Percentiles rank a stretch among this genome's conserved stretches.
Conservation (phyloP, 1,140 invertebrate genomes). For the Eriosoma lanigerum region DNA sequence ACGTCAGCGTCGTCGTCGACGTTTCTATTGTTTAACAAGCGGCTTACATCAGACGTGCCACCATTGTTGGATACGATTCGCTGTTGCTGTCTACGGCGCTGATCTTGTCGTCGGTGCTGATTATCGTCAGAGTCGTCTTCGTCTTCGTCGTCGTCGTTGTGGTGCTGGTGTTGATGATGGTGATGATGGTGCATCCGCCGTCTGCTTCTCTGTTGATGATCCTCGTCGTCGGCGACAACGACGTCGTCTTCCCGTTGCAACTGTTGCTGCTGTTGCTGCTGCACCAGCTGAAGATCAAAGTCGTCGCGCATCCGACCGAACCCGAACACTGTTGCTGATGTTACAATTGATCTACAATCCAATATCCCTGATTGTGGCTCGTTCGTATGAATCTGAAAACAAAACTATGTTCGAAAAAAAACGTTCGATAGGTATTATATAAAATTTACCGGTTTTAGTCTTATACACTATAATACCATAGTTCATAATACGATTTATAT, state of each 20-base stretch:
- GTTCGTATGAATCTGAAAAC: background rate
- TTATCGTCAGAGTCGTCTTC: background rate
- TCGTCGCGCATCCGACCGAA: slow-evolving; percentile 36
- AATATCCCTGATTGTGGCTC: too few relatives aligned
- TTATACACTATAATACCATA: too few relatives aligned
- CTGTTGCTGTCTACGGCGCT: background rate
- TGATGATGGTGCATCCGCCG: slow-evolving; percentile 2
- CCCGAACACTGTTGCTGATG: background rate
- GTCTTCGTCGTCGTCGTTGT: background rate
- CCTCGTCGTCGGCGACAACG: background rate
- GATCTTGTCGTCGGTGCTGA: background rate
- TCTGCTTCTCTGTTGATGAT: slow-evolving; percentile 2
- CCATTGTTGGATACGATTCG: background rate
- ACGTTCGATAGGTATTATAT: too few relatives aligned
- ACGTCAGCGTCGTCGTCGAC: background rate
- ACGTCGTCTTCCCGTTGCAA: background rate
- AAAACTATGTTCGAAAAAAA: background rate
- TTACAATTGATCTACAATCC: too few relatives aligned
- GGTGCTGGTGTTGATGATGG: background rate
- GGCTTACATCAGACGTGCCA: background rate
- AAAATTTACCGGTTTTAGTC: too few relatives aligned
- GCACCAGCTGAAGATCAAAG: slow-evolving; percentile 35
- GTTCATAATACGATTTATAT: too few relatives aligned
- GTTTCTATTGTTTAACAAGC: background rate
- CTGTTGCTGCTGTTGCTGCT: slow-evolving; percentile 7